Conservation (phyloP, 2,888 invertebrate genomes). For the Stictocephala bisonia region DNA sequence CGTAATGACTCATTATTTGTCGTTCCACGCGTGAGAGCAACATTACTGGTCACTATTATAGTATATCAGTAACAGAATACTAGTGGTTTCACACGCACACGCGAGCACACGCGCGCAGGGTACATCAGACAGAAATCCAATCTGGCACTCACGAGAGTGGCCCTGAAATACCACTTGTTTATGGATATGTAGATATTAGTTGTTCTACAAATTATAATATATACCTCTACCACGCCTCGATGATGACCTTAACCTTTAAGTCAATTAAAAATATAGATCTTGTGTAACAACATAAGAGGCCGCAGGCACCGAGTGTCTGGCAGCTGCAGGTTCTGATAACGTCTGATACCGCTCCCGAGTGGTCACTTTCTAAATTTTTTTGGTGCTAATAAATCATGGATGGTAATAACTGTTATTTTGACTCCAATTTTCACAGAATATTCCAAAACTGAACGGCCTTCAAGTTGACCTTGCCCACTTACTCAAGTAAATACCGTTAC, state of each 20-base stretch:
- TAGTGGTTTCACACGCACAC: not conserved
- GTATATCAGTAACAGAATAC: constrained; percentile 20
- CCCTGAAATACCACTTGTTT: constrained; percentile 41
- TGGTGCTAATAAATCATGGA: constrained; percentile 14
- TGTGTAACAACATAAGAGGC: constrained; percentile 33
- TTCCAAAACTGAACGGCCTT: too few relatives aligned
- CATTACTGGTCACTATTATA: not conserved
- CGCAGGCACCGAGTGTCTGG: not conserved
- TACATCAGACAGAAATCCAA: constrained; percentile 10
- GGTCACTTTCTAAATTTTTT: not conserved
- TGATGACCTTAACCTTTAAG: constrained; percentile 44
- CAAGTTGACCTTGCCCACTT: too few relatives aligned
- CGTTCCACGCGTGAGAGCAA: not conserved
- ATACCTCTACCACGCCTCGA: constrained; percentile 43
- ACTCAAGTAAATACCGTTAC: too few relatives aligned
- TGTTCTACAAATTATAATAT: constrained; percentile 45
- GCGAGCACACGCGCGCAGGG: not conserved
- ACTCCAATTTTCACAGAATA: too few relatives aligned
- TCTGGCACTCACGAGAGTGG: constrained; percentile 4
- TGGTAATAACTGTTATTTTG: too few relatives aligned
- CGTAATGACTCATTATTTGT: constrained; percentile 14
- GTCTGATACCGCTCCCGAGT: constrained; percentile 3
- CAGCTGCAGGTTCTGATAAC: constrained; percentile 8
- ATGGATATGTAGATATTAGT: constrained; percentile 43
- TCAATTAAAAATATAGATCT: constrained; percentile 44